Evolutionary conservation across 2,797 vertebrate species (phyloP), one percentile per base, ranked within the genome.

Genomic region (Esox lucius): DNA sequence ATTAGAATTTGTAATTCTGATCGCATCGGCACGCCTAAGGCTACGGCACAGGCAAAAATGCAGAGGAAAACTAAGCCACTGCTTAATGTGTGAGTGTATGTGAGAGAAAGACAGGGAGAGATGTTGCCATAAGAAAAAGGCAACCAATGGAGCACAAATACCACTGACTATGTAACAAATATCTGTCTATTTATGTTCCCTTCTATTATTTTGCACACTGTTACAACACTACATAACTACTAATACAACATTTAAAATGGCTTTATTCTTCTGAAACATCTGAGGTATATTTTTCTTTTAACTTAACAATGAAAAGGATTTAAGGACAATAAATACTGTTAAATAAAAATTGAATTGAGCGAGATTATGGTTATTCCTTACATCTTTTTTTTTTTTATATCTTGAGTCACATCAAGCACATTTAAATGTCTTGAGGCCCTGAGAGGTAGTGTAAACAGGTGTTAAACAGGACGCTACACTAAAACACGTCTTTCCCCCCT

Each of bases 1-100:
- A 87, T 92, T 90, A 85, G 89, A 91, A 92, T 90, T 89, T 91
- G 76, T 89, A 89, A 93, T 90, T 88, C 84, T 82, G 87, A 92
- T 87, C 75, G 72, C 91, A 90, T 89, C 84, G 81, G 88, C 87
- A 84, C 81, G 90, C 89, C 87, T 73, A 67, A 46, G 82, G 90
- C 87, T 85, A 72, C 81, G 80, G 70, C 75, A 59, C 79, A 82
- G 79, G 84, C 81, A 74, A 78, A 78, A 80, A 81, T 49, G 73
- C 78, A 61, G 48, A 67, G 70, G 80, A 77, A 87, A 91, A 81
- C 77, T 90, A 87, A 88, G 87, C 85, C 88, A 87, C 67, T 70
- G 80, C 67, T 77, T 12, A 68, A 73, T 28, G 42, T 46, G 42
- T 12, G 12, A 4, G 42, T 46, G 42, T 46, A 5, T 12, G 42